Percentiles rank a stretch among this genome's conserved stretches.
Evolutionary conservation across 2,113 vertebrate species (phyloP).

Genomic region (Cynopterus brachyotis): DNA sequence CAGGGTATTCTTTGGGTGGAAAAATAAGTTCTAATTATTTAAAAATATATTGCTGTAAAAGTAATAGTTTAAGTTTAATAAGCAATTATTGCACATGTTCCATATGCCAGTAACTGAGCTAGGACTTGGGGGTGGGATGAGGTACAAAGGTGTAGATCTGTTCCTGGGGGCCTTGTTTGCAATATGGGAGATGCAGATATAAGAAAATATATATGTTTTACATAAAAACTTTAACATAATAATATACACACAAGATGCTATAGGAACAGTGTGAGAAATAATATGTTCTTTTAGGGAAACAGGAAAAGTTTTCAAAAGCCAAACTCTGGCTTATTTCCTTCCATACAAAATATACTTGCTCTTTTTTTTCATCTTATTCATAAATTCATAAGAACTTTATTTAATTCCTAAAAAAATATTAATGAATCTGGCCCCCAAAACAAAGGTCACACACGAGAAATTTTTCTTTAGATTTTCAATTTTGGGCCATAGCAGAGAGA

Average conservation of each 20-base stretch:
- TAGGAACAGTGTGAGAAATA: neutral
- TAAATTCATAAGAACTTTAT: neutral
- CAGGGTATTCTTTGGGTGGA: neutral
- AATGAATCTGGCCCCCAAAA: neutral
- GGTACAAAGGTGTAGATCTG: rapidly evolving
- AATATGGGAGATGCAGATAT: neutral
- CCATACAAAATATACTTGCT: neutral
- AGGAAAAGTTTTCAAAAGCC: neutral
- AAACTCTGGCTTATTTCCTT: neutral
- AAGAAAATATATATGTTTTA: neutral
- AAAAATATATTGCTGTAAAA: neutral
- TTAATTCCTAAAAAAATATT: neutral
- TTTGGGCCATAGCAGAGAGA: neutral
- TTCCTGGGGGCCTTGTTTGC: neutral
- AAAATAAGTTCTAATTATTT: neutral
- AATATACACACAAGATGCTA: neutral
- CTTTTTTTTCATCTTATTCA: neutral
- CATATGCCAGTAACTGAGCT: neutral
- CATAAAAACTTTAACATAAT: neutral
- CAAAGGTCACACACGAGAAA: neutral
- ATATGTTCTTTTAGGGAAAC: neutral
- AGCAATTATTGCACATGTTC: neutral
- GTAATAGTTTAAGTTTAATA: neutral
- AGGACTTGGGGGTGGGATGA: neutral
- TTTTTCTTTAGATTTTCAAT: neutral